Percentiles rank a stretch among this genome's conserved stretches.
Evolutionary conservation across 1,140 invertebrate genomes (phyloP).

Genomic region (Drosophila guanche): DNA sequence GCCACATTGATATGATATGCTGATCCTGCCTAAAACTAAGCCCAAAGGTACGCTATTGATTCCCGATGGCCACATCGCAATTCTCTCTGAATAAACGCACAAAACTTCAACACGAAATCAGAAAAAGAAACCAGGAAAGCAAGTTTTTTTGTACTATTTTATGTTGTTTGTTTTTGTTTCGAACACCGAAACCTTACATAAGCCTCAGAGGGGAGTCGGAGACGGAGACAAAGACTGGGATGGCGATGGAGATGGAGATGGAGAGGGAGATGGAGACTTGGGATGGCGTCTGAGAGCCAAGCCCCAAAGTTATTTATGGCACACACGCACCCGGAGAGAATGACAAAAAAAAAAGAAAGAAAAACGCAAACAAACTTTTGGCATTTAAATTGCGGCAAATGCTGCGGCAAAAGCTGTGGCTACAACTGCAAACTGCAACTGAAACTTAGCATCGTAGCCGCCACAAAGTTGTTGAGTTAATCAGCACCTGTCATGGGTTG

Average conservation of each 20-base stretch:
- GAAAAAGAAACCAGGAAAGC: constrained; percentile 20
- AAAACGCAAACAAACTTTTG: constrained; percentile 9
- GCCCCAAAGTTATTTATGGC: constrained; percentile 60
- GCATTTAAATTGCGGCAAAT: constrained; percentile 40
- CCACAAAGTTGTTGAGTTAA: constrained; percentile 43
- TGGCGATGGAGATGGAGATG: not conserved
- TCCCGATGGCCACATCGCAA: not conserved
- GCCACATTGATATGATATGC: constrained; percentile 1
- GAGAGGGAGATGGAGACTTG: not conserved
- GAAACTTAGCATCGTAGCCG: constrained; percentile 2
- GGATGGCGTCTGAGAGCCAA: not conserved
- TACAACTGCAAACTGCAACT: constrained; percentile 28
- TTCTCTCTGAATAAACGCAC: not conserved
- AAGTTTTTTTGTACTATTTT: constrained; percentile 66
- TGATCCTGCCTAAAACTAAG: not conserved
- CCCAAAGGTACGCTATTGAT: not conserved
- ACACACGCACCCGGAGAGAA: constrained; percentile 47
- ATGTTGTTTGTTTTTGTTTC: constrained; percentile 1
- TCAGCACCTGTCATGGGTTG: constrained; percentile 72
- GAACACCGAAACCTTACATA: constrained; percentile 28
- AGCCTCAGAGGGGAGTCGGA: not conserved
- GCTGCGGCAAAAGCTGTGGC: constrained; percentile 9
- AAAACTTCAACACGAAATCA: constrained; percentile 28
- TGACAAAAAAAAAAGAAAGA: constrained; percentile 32
- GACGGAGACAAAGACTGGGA: not conserved